Evolutionary conservation across 2,797 vertebrate species (phyloP).

Genomic region (Masticophis lateralis): DNA sequence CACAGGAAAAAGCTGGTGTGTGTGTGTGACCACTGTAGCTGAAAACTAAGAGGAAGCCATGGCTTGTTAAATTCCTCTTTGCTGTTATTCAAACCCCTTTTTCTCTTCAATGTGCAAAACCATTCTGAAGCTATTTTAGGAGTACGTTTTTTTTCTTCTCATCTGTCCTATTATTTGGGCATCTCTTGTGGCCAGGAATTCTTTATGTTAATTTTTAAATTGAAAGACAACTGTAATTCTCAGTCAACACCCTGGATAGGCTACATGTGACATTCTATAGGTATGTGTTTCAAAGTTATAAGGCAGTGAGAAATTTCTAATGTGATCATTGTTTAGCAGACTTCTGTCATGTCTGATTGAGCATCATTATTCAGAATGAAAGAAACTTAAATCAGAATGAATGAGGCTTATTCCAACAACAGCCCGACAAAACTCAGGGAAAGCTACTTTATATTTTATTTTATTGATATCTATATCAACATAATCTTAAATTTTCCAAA

Average conservation of each 20-base stretch:
- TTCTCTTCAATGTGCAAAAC: neutral
- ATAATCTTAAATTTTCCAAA: neutral
- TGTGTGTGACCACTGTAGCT: neutral
- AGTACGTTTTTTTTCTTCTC: neutral
- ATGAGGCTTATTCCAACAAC: neutral
- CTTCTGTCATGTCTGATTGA: neutral
- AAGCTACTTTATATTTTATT: neutral
- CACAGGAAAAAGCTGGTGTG: conserved; percentile 55
- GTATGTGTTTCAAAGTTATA: neutral
- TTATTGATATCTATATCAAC: neutral
- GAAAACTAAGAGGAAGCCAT: neutral
- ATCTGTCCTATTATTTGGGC: neutral
- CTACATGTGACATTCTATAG: neutral
- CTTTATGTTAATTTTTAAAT: neutral
- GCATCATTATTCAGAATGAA: neutral
- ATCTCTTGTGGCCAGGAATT: neutral
- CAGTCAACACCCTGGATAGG: neutral
- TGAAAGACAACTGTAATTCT: neutral
- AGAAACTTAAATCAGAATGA: neutral
- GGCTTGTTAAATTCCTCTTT: neutral
- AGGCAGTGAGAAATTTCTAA: neutral
- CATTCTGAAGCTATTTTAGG: neutral
- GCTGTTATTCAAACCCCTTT: neutral
- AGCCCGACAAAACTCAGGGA: neutral
- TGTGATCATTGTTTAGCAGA: too few relatives aligned